Evolutionary conservation across 1,140 invertebrate species (phyloP).

Genomic region (Calosoma granatense): DNA sequence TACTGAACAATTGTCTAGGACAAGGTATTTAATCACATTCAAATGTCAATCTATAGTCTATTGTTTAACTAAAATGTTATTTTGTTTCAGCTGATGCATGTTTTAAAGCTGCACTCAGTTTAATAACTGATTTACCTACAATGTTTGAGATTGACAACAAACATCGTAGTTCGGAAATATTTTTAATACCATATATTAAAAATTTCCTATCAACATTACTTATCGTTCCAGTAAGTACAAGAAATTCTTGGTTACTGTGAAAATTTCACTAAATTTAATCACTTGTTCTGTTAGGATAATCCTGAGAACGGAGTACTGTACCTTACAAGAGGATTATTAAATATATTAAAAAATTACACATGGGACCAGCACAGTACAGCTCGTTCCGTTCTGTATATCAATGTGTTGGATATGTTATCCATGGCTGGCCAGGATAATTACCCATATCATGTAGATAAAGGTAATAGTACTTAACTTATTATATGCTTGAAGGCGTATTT

Average conservation of each 20-base stretch:
- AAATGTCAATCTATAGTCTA: conserved; percentile 7
- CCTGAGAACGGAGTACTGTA: conserved; percentile 75
- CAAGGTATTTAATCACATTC: conserved; percentile 72
- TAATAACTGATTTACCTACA: conserved; percentile 68
- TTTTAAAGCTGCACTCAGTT: conserved; percentile 74
- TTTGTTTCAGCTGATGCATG: conserved; percentile 74
- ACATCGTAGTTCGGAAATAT: conserved; percentile 57
- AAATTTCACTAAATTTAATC: conserved; percentile 7
- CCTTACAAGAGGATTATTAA: conserved; percentile 62
- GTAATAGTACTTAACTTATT: conserved; percentile 26
- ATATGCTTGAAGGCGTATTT: background rate
- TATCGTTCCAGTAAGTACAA: conserved; percentile 65
- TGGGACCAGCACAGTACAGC: conserved; percentile 48
- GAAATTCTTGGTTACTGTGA: conserved; percentile 5
- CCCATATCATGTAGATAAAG: conserved; percentile 71
- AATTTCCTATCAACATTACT: conserved; percentile 77
- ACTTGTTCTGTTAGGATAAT: conserved; percentile 60
- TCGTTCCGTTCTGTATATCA: conserved; percentile 53
- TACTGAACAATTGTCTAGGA: conserved; percentile 82
- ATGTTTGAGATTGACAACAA: conserved; percentile 68
- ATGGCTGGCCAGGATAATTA: conserved; percentile 66
- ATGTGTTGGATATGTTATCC: conserved; percentile 63
- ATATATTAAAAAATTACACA: conserved; percentile 56
- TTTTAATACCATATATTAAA: conserved; percentile 58
- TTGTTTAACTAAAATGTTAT: conserved; percentile 7